Base-by-base conservation (phyloP, 2,888 invertebrate species). In the Alsophila aescularia region DNA sequence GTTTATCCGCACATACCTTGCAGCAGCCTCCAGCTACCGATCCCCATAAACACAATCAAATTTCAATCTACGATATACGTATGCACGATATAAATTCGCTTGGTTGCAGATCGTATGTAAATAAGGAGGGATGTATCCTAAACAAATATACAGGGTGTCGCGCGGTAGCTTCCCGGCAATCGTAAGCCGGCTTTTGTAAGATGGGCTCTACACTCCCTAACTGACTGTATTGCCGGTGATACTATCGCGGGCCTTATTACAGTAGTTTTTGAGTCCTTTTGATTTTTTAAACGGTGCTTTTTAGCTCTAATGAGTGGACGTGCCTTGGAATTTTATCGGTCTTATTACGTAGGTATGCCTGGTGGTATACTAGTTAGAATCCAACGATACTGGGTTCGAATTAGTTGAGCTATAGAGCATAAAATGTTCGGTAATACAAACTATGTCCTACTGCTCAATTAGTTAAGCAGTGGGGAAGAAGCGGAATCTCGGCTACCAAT, bases 131-230 rank as follows among this genome's bases (percentile, higher is more conserved):
- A 78, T 83, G 82, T 79, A 84, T 85, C 90, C 89, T 89, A 87
- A 89, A 83, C 75, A 90, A 90, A 90, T 84, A 87, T 77, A 83
- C 83, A 74, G 81, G 78, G 80, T 84, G 87, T 84, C 81, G 77
- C 74, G 71, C 77, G 73, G 82, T 72, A 81, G 83, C 83, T 66
- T 72, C 64, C 70, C 75, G 73, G 77, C 74, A 75, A 81, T 77
- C 73, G 72, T 73, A 67, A 71, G 60, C 55, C 67, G 67, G 61
- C 84, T 77, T 73, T 62, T 72, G 62, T 77, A 73, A 77, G 72
- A 70, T 75, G 81, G 65, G 21, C 53, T 70, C 73, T 62, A 53
- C 62, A 60, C 59, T 61, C 57, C 49, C 58, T 10, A 51, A 51
- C 50, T 59, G 57, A 48, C 53, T 50, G 52, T 62, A 57, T 57